Evolutionary conservation across 2,888 invertebrate species (phyloP), one percentile per base, ranked within the genome.

Genomic region (Steinernema hermaphroditum): DNA sequence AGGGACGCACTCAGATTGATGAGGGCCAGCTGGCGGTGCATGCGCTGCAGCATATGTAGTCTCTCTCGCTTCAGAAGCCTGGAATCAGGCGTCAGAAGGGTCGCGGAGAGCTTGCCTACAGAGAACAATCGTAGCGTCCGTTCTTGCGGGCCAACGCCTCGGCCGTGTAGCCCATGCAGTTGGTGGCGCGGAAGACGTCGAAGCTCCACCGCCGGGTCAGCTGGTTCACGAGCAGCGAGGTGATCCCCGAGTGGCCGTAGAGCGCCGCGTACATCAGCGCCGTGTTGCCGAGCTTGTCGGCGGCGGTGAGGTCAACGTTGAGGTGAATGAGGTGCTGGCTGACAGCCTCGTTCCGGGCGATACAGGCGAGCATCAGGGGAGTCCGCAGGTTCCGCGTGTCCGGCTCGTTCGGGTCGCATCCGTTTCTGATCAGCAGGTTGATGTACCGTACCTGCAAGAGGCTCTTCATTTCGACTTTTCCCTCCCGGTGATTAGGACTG

Each of bases 1-100:
- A 57, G 14, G 44, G 72, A 16, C 41, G 72, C 73, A 32, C 43
- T 50, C 37, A 43, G 16, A n/a, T 75, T 44, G 49, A 73, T 71
- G 27, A 75, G 24, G 8, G 75, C 75, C 73, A 75, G 46, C 70
- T 75, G 75, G 22, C 62, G 19, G 57, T 75, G 72, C 75, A 75
- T 75, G 16, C 70, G 44, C 37, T 57, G 70, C 37, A 75, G 69
- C 68, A 75, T 46, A n/a, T 46, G 46, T 6, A 74, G n/a, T 2
- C 72, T 69, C 19, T 69, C 49, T 24, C 37, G 9, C 34, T 44
- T 29, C 43, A 74, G 72, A 29, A 74, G 62, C 22, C 68, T 70
- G 46, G 2, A 69, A 24, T 2, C 2, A 2, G 1, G 22, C 2
- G 22, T 24, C 43, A 19, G 32, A n/a, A n/a, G n/a, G n/a, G n/a